Evolutionary conservation across 2,113 vertebrate genomes (phyloP).

Genomic region (Plecturocebus donacophilus): DNA sequence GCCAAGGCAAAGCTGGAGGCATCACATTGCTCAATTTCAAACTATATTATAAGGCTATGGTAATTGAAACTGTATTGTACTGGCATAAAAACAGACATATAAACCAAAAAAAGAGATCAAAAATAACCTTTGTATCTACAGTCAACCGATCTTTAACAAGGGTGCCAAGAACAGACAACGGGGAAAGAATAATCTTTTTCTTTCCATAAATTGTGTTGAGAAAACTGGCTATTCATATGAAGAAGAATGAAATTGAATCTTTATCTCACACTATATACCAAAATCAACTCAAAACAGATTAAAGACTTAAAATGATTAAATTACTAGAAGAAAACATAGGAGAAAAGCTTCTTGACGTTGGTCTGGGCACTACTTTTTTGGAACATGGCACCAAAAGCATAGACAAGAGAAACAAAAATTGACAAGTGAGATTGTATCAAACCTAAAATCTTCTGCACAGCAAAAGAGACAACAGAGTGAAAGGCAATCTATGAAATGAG

Average conservation of each 20-base stretch:
- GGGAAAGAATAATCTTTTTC: not conserved
- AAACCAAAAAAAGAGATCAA: not conserved
- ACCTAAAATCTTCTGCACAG: not conserved
- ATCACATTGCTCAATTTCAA: not conserved
- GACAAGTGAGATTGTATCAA: too few relatives aligned
- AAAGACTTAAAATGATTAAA: not conserved
- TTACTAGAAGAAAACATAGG: not conserved
- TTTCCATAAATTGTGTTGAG: not conserved
- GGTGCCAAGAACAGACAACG: not conserved
- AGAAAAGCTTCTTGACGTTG: not conserved
- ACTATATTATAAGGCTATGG: not conserved
- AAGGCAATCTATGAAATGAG: not conserved
- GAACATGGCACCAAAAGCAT: not conserved
- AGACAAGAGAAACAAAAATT: not conserved
- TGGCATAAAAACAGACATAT: not conserved
- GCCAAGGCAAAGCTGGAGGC: not conserved
- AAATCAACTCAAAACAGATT: not conserved
- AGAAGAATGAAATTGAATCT: not conserved
- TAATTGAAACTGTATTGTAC: not conserved
- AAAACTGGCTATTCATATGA: not conserved
- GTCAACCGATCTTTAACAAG: not conserved
- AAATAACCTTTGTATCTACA: not conserved
- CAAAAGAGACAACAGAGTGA: not conserved
- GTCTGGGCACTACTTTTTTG: not conserved
- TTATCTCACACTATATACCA: not conserved